Evolutionary conservation across 2,888 invertebrate genomes (phyloP).

Genomic region (Mythimna ferrago): DNA sequence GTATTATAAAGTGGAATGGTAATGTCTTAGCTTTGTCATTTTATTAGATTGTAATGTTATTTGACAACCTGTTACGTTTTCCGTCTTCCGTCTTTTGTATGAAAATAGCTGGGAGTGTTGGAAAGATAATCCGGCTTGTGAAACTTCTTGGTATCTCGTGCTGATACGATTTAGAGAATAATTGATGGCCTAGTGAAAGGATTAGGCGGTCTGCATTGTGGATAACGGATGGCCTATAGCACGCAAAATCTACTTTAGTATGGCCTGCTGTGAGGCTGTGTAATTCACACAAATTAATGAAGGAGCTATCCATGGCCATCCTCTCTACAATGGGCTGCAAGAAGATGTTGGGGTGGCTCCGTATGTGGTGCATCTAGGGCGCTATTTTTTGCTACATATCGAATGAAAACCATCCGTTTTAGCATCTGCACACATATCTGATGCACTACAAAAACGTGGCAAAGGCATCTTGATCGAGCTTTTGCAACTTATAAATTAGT

Average conservation of each 20-base stretch:
- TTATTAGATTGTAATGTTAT: constrained; percentile 1
- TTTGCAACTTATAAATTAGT: background rate
- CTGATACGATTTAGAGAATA: background rate
- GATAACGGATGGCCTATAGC: background rate
- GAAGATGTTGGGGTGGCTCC: no score
- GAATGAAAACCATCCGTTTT: no score
- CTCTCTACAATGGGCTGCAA: no score
- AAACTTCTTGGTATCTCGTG: background rate
- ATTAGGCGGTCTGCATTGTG: background rate
- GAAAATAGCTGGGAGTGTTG: background rate
- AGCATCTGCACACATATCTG: no score
- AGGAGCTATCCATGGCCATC: no score
- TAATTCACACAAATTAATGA: background rate
- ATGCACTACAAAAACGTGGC: no score
- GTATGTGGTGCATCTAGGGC: no score
- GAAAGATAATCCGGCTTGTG: background rate
- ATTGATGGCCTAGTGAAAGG: background rate
- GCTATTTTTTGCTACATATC: no score
- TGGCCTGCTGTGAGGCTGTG: background rate
- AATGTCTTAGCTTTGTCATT: constrained; percentile 7
- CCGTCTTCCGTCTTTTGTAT: background rate
- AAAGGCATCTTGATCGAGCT: background rate
- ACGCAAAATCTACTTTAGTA: background rate
- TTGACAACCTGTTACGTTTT: background rate
- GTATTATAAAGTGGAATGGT: background rate